A percentile compares a stretch with the other conserved stretches of the same genome.
These are phyloP conservation scores for Chlorodrepanis virens DNA, from an alignment of 2,113 vertebrate species.

Conservation along the genomic window DNA sequence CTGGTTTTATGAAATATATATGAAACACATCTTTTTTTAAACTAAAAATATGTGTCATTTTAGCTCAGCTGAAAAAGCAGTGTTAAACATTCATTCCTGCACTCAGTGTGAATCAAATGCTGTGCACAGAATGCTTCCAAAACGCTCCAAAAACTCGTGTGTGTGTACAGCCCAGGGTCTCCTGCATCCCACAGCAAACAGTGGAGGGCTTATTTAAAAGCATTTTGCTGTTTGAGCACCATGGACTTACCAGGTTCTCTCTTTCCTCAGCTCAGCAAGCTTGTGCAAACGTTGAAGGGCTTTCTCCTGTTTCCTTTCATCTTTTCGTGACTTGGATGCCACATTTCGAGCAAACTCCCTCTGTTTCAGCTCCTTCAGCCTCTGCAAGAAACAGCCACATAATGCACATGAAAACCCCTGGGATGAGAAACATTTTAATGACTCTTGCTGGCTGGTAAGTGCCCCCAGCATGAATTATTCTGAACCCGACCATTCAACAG, in stretches of 20 bases:
- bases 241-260: slow-evolving; percentile 75
- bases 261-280: slow-evolving; percentile 80
- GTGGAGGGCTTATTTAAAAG: neutral
- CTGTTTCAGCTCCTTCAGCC: slow-evolving; percentile 93
- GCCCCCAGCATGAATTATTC: neutral
- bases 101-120: slow-evolving; percentile 27
- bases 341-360: slow-evolving; percentile 90
- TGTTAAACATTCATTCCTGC: slow-evolving; percentile 49
- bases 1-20: slow-evolving; percentile 42
- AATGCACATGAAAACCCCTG: neutral
- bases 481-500: neutral
- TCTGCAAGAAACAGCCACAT: slow-evolving; percentile 70
- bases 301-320: slow-evolving; percentile 86
- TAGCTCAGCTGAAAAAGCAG: slow-evolving; percentile 36
- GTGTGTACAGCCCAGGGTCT: neutral
- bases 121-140: neutral
- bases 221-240: neutral
- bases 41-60: slow-evolving; percentile 46
- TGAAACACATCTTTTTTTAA: slow-evolving; percentile 17
- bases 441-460: neutral
- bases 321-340: slow-evolving; percentile 85
- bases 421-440: neutral
- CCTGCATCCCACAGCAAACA: neutral
- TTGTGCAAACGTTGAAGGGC: slow-evolving; percentile 83
- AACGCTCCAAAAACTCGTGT: neutral